A percentile compares a stretch with the other conserved stretches of the same genome.
These are phyloP conservation scores for Pseudorectes ferrugineus DNA, from an alignment of 2,113 vertebrate species.

Conservation along the genomic window DNA sequence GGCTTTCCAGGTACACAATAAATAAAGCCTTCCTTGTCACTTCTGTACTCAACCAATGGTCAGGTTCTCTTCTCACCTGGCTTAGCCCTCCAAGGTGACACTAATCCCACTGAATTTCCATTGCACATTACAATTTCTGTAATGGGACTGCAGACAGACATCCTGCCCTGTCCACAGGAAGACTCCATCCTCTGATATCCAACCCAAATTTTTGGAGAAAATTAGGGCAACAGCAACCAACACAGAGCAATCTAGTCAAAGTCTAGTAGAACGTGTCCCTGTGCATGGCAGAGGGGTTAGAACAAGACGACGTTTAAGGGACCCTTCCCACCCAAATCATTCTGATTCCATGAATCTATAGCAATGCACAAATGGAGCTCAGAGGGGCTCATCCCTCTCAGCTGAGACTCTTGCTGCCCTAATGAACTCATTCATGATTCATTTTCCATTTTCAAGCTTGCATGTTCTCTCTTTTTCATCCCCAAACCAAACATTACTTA, in stretches of 20 bases:
- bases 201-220: not conserved
- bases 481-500: not conserved
- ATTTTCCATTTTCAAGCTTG: not conserved
- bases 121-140: not conserved
- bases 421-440: not conserved
- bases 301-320: not conserved
- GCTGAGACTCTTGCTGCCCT: not conserved
- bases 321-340: not conserved
- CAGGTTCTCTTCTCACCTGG: not conserved
- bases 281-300: not conserved
- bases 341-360: not conserved
- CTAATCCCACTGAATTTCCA: not conserved
- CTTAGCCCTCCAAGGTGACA: not conserved
- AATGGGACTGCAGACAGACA: not conserved
- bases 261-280: not conserved
- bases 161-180: not conserved
- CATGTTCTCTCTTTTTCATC: not conserved
- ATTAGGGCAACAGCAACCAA: not conserved
- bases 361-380: not conserved
- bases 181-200: not conserved
- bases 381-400: not conserved
- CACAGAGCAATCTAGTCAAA: not conserved
- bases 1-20: not conserved
- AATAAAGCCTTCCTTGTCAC: not conserved
- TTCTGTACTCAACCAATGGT: not conserved